Base-by-base conservation (phyloP, 2,113 vertebrate genomes). In the Syngnathus typhle region DNA sequence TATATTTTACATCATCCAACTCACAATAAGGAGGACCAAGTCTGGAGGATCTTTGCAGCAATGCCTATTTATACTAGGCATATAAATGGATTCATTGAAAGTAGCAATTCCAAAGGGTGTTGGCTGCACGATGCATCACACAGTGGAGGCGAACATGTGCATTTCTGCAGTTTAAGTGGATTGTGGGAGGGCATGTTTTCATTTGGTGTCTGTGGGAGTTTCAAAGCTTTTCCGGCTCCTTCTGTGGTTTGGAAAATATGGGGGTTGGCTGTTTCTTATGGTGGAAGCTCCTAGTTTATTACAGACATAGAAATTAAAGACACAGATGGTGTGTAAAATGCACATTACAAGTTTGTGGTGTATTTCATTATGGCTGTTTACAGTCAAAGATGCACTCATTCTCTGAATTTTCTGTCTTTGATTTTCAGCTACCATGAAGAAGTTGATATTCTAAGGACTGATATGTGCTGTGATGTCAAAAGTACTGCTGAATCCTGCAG, bases 341-440 rank as follows among this genome's bases (percentile, higher is more conserved):
- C 61, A 66, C 32, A n/a, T 69, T 72, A 72, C 27, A 73, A 10
- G 16, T 59, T 73, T 74, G 19, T 19, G 39, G 54, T 60, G 37
- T 32, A 70, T 65, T 67, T 38, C 47, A 11, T 44, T 74, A 55
- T 27, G 55, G 27, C 12, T 55, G 13, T n/a, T 47, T 4, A 15
- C n/a, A 15, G 15, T 55, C 2, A 39, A 66, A 66, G n/a, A n/a
- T 51, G 27, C 8, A 47, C 6, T 65, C 6, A 54, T 54, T 39
- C 32, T 39, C 7, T 52, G 10, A 51, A 52, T 16, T 3, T n/a
- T 59, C 7, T 55, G 52, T 0, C 0, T 5, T 65, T 69, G n/a
- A 77, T 86, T 87, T 84, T 61, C 83, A 92, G 91, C 83, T 79
- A 77, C 78, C 64, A 89, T 90, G 87, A 91, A 89, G 82, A 93